Base-by-base conservation (phyloP, 1,140 invertebrate genomes). In the Eumeta japonica region DNA sequence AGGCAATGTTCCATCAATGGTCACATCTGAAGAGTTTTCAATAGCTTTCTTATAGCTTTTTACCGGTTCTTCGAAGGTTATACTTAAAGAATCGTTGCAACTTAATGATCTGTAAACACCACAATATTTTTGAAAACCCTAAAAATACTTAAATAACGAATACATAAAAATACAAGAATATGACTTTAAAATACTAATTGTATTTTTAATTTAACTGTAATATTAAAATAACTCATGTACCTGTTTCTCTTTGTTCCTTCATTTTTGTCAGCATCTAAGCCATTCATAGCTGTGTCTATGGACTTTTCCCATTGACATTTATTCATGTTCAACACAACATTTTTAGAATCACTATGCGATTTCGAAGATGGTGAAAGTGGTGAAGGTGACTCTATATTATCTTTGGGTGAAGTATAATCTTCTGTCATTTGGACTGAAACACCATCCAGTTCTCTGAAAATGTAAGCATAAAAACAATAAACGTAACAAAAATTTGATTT, bases 61-160 rank as follows among this genome's bases (percentile, higher is more conserved):
- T 13, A 12, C 17, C 27, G 27, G 14, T 11, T 65, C 61, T 16
- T 63, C 65, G 39, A 70, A 74, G 2, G 66, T 51, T 30, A 76
- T 67, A 40, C 66, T 73, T 39, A 67, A 63, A 0, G 68, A 76
- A 33, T 74, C 73, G 44, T 63, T 74, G 58, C 66, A 66, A 41
- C 74, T 76, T 19, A 58, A 48, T 0, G 74, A 76, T 41, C 74
- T 68, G 50, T 10, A 38, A 48, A n/a, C n/a, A n/a, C n/a, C n/a
- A n/a, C n/a, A n/a, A n/a, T n/a, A n/a, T n/a, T n/a, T n/a, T n/a
- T n/a, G n/a, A n/a, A n/a, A n/a, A n/a, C n/a, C n/a, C n/a, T n/a
- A n/a, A n/a, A n/a, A n/a, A n/a, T n/a, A n/a, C n/a, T n/a, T 9
- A 27, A 27, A n/a, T n/a, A 27, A 27, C n/a, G 9, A 9, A 9